Evolutionary conservation across 1,140 invertebrate genomes (phyloP).

Genomic region (Calephelis virginiensis): DNA sequence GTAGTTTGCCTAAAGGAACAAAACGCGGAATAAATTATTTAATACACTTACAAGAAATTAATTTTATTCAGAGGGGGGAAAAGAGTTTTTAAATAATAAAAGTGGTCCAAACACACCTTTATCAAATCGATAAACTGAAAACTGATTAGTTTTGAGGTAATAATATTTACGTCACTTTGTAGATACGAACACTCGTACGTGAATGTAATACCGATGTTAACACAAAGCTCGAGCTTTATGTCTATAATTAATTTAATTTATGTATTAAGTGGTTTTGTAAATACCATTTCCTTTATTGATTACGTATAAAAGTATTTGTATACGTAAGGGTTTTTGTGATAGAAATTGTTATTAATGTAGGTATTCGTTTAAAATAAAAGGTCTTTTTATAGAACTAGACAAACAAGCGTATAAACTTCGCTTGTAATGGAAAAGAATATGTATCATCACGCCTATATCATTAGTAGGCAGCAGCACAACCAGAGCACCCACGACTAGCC

Average conservation of each 20-base stretch:
- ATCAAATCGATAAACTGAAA: not conserved
- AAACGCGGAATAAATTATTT: too few relatives aligned
- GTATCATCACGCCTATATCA: too few relatives aligned
- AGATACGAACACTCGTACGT: not conserved
- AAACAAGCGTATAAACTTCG: too few relatives aligned
- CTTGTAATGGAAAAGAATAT: too few relatives aligned
- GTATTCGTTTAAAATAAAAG: too few relatives aligned
- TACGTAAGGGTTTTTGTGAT: not conserved
- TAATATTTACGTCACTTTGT: conserved; percentile 4
- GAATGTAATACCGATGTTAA: not conserved
- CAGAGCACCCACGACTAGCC: too few relatives aligned
- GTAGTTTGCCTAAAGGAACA: too few relatives aligned
- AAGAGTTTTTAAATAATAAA: too few relatives aligned
- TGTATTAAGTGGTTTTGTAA: not conserved
- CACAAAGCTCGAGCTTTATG: conserved; percentile 6
- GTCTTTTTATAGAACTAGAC: too few relatives aligned
- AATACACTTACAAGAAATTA: too few relatives aligned
- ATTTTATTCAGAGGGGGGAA: too few relatives aligned
- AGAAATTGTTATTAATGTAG: not conserved
- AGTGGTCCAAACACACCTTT: not conserved
- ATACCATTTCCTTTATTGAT: conserved; percentile 2
- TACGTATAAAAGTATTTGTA: not conserved
- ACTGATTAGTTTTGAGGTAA: conserved; percentile 7
- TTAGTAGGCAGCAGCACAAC: too few relatives aligned
- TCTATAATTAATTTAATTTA: conserved; percentile 4